Conservation (phyloP, 2,797 vertebrate genomes). For the Muscicapa striata region DNA sequence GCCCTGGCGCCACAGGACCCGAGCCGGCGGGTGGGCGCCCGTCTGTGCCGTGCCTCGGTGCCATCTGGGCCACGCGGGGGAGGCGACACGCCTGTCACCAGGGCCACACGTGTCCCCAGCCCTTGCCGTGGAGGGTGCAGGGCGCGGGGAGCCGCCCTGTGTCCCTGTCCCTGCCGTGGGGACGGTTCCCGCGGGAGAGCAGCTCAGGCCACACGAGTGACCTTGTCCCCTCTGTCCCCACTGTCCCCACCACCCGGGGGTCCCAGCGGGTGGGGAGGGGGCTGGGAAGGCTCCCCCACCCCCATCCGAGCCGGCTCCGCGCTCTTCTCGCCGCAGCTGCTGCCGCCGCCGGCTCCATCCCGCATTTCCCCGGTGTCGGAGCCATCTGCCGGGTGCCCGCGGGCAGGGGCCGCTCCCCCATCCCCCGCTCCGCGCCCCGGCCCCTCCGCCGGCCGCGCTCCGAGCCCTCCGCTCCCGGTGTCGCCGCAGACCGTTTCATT, state of each 20-base stretch:
- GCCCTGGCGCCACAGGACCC: fast-evolving
- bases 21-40: not conserved
- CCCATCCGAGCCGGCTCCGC: not conserved
- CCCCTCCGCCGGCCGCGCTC: fast-evolving
- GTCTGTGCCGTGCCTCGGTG: fast-evolving
- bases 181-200: fast-evolving
- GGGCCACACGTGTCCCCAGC: not conserved
- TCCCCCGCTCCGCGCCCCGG: fast-evolving
- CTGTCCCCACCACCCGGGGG: not conserved
- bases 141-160: not conserved
- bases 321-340: not conserved
- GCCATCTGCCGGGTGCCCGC: not conserved
- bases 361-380: fast-evolving
- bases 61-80: not conserved
- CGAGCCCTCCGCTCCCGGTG: fast-evolving
- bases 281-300: not conserved
- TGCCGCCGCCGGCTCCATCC: not conserved
- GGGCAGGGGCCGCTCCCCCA: not conserved
- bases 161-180: too few species aligned
- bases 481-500: fast-evolving
- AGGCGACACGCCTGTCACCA: fast-evolving
- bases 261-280: not conserved
- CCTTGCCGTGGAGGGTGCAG: not conserved
- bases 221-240: not conserved
- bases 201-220: fast-evolving